These are phyloP conservation scores for Agrenia bidenticulata DNA, from an alignment of 2,888 invertebrate species.

Conservation along the genomic window DNA sequence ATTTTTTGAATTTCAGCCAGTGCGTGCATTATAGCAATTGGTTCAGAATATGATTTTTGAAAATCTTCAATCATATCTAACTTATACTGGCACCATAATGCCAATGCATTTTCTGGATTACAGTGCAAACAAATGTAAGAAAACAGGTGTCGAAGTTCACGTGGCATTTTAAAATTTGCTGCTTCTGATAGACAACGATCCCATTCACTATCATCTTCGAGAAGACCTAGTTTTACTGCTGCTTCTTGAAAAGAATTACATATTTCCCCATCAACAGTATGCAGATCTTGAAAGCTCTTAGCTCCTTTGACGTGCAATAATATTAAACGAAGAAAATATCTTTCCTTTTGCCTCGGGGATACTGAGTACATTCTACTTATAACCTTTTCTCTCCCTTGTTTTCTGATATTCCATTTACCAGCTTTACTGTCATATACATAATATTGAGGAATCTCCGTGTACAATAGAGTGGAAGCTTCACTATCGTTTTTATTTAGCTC, in stretches of 20 bases:
- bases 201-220: conserved; percentile 54
- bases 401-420: conserved; percentile 43
- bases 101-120: conserved; percentile 44
- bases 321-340: conserved; percentile 46
- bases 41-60: neutral
- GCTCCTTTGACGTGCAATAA: conserved; percentile 41
- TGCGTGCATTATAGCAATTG: conserved; percentile 4
- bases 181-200: conserved; percentile 49
- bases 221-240: conserved; percentile 23
- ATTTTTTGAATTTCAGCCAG: conserved; percentile 29
- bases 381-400: conserved; percentile 18
- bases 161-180: conserved; percentile 48
- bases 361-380: conserved; percentile 53
- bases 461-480: conserved; percentile 27
- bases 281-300: conserved; percentile 38
- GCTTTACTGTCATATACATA: conserved; percentile 33
- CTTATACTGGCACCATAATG: conserved; percentile 52
- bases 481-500: neutral
- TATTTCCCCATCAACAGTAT: conserved; percentile 39
- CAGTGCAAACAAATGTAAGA: conserved; percentile 44
- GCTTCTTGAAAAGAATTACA: conserved; percentile 50
- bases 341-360: conserved; percentile 47
- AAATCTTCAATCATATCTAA: conserved; percentile 33
- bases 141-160: conserved; percentile 49
- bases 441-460: conserved; percentile 44